Evolutionary conservation across 2,113 vertebrate genomes (phyloP).

Genomic region (Zingel zingel): DNA sequence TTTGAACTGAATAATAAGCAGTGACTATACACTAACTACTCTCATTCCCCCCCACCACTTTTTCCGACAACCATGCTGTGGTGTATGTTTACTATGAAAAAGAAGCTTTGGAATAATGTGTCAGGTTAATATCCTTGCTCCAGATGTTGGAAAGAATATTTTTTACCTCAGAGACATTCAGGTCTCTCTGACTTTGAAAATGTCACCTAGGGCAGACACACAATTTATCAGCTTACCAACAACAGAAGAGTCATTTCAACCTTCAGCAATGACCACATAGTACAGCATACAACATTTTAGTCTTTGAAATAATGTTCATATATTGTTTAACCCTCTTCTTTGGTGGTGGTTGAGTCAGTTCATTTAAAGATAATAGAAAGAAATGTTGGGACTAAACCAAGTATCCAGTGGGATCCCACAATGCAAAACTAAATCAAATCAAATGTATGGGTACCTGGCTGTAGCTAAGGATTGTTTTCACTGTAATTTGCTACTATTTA

Average conservation of each 20-base stretch:
- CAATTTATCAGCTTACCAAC: slow-evolving; percentile 44
- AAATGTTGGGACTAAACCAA: not conserved
- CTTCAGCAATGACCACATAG: slow-evolving; percentile 12
- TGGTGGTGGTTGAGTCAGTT: not conserved
- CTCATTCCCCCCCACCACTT: not conserved
- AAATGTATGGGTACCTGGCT: no score
- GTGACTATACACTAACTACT: no score
- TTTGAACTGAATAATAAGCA: not conserved
- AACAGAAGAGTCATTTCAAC: slow-evolving; percentile 17
- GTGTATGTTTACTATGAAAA: slow-evolving; percentile 5
- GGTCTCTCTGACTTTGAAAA: slow-evolving; percentile 41
- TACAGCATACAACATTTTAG: not conserved
- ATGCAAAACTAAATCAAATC: not conserved
- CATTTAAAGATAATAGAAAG: not conserved
- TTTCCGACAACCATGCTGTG: not conserved
- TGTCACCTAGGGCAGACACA: slow-evolving; percentile 26
- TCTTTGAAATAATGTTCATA: not conserved
- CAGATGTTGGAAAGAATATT: slow-evolving; percentile 42
- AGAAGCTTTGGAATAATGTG: not conserved
- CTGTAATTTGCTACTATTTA: no score
- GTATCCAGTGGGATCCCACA: not conserved
- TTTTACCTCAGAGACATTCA: slow-evolving; percentile 45
- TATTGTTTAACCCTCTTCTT: not conserved
- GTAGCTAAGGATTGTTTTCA: no score
- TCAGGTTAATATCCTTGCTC: slow-evolving; percentile 13